phyloP scores from a whole-genome alignment of 2,113 vertebrate species.

The Aplodontia rufa region DNA sequence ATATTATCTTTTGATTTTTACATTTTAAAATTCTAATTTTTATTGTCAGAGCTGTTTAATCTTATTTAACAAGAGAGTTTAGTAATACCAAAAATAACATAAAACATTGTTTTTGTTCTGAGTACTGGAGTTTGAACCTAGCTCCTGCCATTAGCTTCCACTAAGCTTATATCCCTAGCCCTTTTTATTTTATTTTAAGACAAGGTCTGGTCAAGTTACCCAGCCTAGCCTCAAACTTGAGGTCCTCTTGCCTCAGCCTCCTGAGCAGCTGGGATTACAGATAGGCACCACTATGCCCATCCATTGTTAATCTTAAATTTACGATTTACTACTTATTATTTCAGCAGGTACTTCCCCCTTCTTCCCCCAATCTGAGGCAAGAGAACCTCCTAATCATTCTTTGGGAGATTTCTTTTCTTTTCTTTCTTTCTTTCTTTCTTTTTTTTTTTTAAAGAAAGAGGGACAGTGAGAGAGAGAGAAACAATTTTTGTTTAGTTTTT shows the following conservation, averaged over 20 bases:
- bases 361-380: neutral
- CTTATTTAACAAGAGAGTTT: neutral
- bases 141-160: neutral
- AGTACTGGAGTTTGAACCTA: neutral
- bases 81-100: slow-evolving; percentile 5
- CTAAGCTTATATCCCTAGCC: neutral
- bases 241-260: neutral
- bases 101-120: neutral
- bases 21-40: neutral
- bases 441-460: too few relatives aligned
- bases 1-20: neutral
- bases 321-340: neutral
- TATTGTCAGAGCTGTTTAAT: neutral
- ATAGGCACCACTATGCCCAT: neutral
- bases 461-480: too few relatives aligned
- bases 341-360: neutral
- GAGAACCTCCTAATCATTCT: neutral
- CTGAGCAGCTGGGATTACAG: neutral
- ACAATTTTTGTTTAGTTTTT: too few relatives aligned
- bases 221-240: neutral
- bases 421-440: too few relatives aligned
- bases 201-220: neutral
- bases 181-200: neutral
- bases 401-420: neutral
- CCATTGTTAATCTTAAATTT: neutral